Evolutionary conservation across 1,140 invertebrate species (phyloP).

Genomic region (Meloidogyne exigua): DNA sequence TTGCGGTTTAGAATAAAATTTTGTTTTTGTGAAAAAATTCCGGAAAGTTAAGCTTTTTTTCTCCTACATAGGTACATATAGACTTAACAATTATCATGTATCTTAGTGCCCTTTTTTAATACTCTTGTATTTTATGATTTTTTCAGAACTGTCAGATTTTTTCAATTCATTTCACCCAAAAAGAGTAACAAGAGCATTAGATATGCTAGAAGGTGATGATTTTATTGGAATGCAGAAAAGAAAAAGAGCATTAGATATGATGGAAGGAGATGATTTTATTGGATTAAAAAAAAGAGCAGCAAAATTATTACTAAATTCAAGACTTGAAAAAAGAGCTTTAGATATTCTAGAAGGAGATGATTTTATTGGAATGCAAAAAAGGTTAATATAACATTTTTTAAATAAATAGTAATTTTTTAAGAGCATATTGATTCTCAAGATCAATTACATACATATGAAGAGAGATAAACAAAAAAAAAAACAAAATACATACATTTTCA

Average conservation of each 20-base stretch:
- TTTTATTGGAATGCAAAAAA: slow-evolving; percentile 29
- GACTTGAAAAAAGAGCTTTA: slow-evolving; percentile 28
- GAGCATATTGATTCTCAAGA: neutral
- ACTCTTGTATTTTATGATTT: too few species aligned
- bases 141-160: neutral
- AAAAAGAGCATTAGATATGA: slow-evolving; percentile 35
- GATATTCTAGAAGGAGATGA: slow-evolving; percentile 35
- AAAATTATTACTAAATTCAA: slow-evolving; percentile 29
- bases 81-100: neutral
- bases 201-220: slow-evolving; percentile 34
- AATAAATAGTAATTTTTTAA: neutral
- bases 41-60: too few species aligned
- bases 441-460: neutral
- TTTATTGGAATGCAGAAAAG: slow-evolving; percentile 25
- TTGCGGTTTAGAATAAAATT: neutral
- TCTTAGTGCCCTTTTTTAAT: neutral
- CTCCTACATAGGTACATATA: too few species aligned
- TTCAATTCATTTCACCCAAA: slow-evolving; percentile 4
- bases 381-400: neutral
- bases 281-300: slow-evolving; percentile 34
- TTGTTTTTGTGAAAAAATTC: too few species aligned
- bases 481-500: too few species aligned
- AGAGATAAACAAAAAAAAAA: neutral
- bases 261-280: slow-evolving; percentile 39
- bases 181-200: slow-evolving; percentile 23